Conservation (phyloP, 2,113 vertebrate species). For the Rissa tridactyla region DNA sequence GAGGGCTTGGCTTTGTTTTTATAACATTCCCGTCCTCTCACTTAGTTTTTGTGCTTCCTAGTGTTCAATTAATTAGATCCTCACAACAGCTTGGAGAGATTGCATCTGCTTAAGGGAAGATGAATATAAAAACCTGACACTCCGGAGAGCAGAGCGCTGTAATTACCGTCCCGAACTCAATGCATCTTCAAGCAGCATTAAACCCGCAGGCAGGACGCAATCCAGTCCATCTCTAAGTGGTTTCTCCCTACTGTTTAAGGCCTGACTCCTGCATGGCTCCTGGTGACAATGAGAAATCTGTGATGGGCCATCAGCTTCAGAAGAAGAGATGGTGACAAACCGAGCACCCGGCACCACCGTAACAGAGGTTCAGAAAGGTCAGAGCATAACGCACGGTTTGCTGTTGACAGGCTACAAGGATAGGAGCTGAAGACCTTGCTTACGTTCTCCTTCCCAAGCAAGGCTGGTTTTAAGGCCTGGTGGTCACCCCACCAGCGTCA, state of each 20-base stretch:
- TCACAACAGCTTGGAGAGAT: neutral
- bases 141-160: neutral
- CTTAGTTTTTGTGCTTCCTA: neutral
- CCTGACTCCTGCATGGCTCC: neutral
- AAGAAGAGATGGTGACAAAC: neutral
- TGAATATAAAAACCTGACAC: neutral
- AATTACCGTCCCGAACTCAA: neutral
- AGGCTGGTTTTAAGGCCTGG: neutral
- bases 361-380: neutral
- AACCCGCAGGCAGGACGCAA: neutral
- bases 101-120: neutral
- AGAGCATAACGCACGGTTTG: neutral
- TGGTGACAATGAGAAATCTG: neutral
- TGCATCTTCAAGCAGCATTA: neutral
- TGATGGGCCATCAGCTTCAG: neutral
- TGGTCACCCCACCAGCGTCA: neutral
- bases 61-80: neutral
- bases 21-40: neutral
- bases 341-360: neutral
- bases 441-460: neutral
- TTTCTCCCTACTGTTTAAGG: neutral
- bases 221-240: neutral
- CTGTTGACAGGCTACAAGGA: neutral
- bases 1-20: slow-evolving; percentile 1
- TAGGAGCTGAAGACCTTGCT: neutral